phyloP scores from a whole-genome alignment of 1,140 invertebrate species.

The Orchestia grillus region DNA sequence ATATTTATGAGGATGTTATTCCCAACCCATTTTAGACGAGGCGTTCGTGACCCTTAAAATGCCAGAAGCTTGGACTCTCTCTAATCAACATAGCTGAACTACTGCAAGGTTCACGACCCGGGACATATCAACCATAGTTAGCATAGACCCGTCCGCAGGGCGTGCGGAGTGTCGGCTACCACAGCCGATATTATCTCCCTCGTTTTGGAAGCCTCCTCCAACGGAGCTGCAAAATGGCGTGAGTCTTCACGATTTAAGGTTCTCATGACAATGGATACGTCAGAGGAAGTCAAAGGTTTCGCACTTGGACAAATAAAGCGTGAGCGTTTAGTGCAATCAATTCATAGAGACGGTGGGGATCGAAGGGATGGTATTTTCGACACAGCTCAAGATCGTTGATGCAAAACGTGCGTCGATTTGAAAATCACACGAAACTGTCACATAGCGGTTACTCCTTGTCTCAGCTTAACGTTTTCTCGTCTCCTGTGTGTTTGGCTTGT shows the following conservation, averaged over 20 bases:
- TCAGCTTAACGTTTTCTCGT: background rate
- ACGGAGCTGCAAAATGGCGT: slow-evolving; percentile 34
- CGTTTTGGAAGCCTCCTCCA: slow-evolving; percentile 1
- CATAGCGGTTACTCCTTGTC: background rate
- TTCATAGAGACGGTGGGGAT: background rate
- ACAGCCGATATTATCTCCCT: slow-evolving; percentile 18
- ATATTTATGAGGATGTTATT: slow-evolving; percentile 41
- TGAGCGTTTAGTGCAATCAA: slow-evolving; percentile 40
- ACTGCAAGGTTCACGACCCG: slow-evolving; percentile 42
- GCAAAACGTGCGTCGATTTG: background rate
- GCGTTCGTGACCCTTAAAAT: slow-evolving; percentile 53
- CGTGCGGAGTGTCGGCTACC: slow-evolving; percentile 12
- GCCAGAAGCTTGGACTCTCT: slow-evolving; percentile 53
- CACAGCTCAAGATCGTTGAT: background rate
- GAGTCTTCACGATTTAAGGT: slow-evolving; percentile 40
- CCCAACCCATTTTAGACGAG: slow-evolving; percentile 39
- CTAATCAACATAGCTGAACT: slow-evolving; percentile 52
- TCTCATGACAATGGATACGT: slow-evolving; percentile 22
- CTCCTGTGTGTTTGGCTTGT: background rate
- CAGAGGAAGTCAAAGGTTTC: slow-evolving; percentile 39
- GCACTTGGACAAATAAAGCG: slow-evolving; percentile 52
- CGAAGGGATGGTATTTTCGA: background rate
- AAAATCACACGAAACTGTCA: background rate
- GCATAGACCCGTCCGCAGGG: slow-evolving; percentile 1
- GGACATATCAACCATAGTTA: slow-evolving; percentile 54